These are phyloP conservation scores for Procambarus virginalis DNA, from an alignment of 1,140 invertebrate genomes.

Conservation along the genomic window DNA sequence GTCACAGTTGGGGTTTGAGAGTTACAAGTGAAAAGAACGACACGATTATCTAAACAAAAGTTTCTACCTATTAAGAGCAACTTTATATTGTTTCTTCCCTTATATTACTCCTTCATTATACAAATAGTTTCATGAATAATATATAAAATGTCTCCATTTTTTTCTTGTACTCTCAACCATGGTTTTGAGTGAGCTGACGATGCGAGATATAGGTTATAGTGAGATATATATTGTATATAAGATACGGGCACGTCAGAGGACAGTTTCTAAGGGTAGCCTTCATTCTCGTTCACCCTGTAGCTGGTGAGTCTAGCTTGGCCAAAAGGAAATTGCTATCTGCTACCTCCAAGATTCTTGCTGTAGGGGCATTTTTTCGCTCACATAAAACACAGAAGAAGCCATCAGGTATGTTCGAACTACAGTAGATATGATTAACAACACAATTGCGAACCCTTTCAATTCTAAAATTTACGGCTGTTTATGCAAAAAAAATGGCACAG, in stretches of 20 bases:
- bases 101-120: not conserved
- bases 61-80: not conserved
- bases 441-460: not conserved
- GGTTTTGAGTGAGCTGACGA: not conserved
- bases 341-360: conserved; percentile 38
- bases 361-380: conserved; percentile 39
- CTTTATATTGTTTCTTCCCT: too few species aligned
- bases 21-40: not conserved
- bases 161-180: not conserved
- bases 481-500: not conserved
- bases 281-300: conserved; percentile 21
- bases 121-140: not conserved
- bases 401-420: conserved; percentile 23
- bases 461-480: not conserved
- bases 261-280: conserved; percentile 36
- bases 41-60: not conserved
- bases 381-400: conserved; percentile 37
- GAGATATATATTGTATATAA: not conserved
- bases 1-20: not conserved
- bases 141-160: not conserved
- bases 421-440: not conserved
- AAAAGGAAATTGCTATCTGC: conserved; percentile 45
- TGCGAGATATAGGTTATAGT: not conserved
- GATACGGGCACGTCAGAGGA: not conserved
- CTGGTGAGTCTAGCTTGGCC: conserved; percentile 31